These are phyloP conservation scores for Periophthalmus magnuspinnatus DNA, from an alignment of 2,797 vertebrate genomes.

Conservation along the genomic window DNA sequence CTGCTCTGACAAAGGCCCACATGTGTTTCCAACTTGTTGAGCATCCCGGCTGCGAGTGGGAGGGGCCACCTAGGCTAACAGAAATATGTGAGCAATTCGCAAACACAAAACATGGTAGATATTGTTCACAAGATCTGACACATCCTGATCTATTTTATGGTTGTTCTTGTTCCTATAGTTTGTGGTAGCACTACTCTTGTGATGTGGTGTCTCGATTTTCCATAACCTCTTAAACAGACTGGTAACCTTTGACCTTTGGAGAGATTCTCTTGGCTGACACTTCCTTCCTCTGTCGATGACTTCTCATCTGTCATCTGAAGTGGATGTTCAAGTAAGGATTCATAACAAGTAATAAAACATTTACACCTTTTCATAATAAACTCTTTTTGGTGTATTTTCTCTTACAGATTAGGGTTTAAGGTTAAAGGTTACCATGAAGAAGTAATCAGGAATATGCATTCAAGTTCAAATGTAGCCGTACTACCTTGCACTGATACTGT, in stretches of 20 bases:
- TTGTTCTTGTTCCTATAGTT: slow-evolving; percentile 15
- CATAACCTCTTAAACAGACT: slow-evolving; percentile 30
- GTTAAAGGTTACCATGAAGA: not conserved
- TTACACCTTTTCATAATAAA: no score
- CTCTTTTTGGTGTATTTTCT: not conserved
- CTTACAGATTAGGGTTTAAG: not conserved
- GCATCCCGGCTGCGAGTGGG: slow-evolving; percentile 33
- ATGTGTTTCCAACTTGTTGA: slow-evolving; percentile 48
- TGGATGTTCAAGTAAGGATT: slow-evolving; percentile 22
- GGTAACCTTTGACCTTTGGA: slow-evolving; percentile 39
- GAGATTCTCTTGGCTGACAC: slow-evolving; percentile 19
- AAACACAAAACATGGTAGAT: not conserved
- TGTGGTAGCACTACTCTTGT: slow-evolving; percentile 15
- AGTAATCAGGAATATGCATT: not conserved
- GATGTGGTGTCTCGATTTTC: slow-evolving; percentile 27
- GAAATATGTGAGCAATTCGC: slow-evolving; percentile 6
- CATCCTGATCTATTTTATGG: not conserved
- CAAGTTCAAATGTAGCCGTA: no score
- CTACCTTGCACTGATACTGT: no score
- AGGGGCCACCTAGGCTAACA: slow-evolving; percentile 7
- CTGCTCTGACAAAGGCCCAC: slow-evolving; percentile 19
- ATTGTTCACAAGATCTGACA: not conserved
- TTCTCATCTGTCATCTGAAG: slow-evolving; percentile 28
- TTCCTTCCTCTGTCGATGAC: slow-evolving; percentile 34
- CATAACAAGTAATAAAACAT: not conserved